Percentiles rank a stretch among this genome's conserved stretches.
These are phyloP conservation scores for Periphyllus acericola DNA, from an alignment of 2,888 invertebrate genomes.

Conservation along the genomic window DNA sequence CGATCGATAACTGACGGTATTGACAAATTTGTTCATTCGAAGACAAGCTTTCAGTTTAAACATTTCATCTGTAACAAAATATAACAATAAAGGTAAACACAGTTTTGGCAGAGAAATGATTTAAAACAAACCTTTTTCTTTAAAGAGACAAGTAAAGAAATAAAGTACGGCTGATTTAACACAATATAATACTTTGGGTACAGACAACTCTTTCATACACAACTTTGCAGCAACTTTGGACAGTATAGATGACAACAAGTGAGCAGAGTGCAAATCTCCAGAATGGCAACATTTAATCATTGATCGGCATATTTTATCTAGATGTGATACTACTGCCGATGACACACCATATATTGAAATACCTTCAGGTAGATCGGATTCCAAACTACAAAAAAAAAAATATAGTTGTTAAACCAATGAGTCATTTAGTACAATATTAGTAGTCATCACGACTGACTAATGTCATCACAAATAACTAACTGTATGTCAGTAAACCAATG, in stretches of 20 bases:
- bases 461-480: not conserved
- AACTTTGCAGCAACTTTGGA: constrained; percentile 63
- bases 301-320: constrained; percentile 58
- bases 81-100: not conserved
- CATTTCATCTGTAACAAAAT: constrained; percentile 63
- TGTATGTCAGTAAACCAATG: not conserved
- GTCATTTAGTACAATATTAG: not conserved
- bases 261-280: constrained; percentile 63
- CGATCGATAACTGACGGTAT: constrained; percentile 66
- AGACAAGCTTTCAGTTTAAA: constrained; percentile 64
- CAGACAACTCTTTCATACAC: constrained; percentile 63
- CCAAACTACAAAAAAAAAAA: constrained; percentile 36
- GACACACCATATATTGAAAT: constrained; percentile 53
- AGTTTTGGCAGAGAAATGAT: not conserved
- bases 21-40: constrained; percentile 63
- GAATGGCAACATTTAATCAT: constrained; percentile 62
- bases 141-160: constrained; percentile 64
- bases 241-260: constrained; percentile 64
- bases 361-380: constrained; percentile 45
- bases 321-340: constrained; percentile 56
- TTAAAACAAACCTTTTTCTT: constrained; percentile 64
- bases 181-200: constrained; percentile 64
- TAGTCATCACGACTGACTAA: not conserved
- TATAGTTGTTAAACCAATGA: not conserved
- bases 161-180: constrained; percentile 64